These are phyloP conservation scores for Monodelphis domestica DNA, from an alignment of 2,797 vertebrate species.

Conservation along the genomic window DNA sequence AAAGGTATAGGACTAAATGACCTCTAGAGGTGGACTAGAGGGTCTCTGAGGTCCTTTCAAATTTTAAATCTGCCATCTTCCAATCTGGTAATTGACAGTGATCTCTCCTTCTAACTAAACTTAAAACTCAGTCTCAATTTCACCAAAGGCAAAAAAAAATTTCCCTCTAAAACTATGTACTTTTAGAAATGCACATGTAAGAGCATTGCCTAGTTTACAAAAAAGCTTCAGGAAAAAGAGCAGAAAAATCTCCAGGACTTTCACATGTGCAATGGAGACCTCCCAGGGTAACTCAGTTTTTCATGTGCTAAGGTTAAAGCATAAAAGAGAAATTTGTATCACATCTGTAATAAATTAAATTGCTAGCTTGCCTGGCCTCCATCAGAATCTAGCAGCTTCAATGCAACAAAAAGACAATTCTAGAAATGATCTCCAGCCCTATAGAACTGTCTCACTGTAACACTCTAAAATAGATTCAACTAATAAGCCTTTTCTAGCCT, in stretches of 20 bases:
- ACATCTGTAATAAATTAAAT: constrained; percentile 48
- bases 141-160: background rate
- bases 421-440: background rate
- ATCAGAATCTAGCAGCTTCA: constrained; percentile 34
- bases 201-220: background rate
- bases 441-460: constrained; percentile 14
- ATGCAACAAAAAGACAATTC: constrained; percentile 46
- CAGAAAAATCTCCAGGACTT: constrained; percentile 28
- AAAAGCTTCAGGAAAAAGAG: background rate
- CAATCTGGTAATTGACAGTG: background rate
- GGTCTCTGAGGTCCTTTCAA: background rate
- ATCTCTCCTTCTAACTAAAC: constrained; percentile 19
- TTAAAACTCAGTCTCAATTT: constrained; percentile 33
- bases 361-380: constrained; percentile 35
- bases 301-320: constrained; percentile 1
- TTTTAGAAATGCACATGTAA: constrained; percentile 1
- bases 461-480: constrained; percentile 50
- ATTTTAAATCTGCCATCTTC: background rate
- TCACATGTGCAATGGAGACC: constrained; percentile 36
- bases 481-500: constrained; percentile 33
- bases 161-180: background rate
- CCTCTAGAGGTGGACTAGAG: too few relatives aligned
- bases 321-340: constrained; percentile 40
- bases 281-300: constrained; percentile 46
- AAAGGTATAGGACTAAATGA: background rate